Base-by-base conservation (phyloP, 2,888 invertebrate genomes). In the Incurvaria masculella region DNA sequence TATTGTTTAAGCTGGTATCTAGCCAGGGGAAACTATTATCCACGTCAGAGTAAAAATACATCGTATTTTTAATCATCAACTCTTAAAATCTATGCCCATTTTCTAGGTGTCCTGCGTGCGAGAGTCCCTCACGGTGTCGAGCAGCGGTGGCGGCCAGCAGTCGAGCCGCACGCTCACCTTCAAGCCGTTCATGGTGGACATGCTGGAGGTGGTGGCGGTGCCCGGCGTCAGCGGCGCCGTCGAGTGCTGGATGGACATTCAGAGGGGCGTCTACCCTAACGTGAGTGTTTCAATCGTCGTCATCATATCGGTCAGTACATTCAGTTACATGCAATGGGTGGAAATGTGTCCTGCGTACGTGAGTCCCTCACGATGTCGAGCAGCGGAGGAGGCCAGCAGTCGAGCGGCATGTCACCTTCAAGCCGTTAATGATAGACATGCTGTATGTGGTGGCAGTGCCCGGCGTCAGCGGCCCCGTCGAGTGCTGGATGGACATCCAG, bases 401-500 rank as follows among this genome's bases (percentile, higher is more conserved):
- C 5, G 6, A 23, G 23, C 23, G 6, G 23, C 23, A 23, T 10
- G 23, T 10, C 23, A 23, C 23, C 23, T 23, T 85, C 55, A 82
- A 81, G 56, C 87, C 87, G 0, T 85, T 87, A 57, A 82, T 85
- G 62, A 87, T 83, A 1, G 86, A 86, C 53, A 86, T 86, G 85
- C 64, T 87, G 20, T 86, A 86, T 56, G 83, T 86, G 0, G 80
- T 87, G 2, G 82, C 84, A 0, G 85, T 87, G 0, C 82, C 85
- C 19, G 84, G 85, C 1, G 78, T 82, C 0, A 81, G 79, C 14
- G 84, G 86, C 3, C 81, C 83, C 1, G 81, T 88, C 1, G 85
- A 88, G 57, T 87, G 87, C 66, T 89, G 88, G 87, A 88, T 89
- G 88, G 88, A 88, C 55, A 86, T 88, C 51, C 86, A 86, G 57